Evolutionary conservation across 2,888 invertebrate species (phyloP).

Genomic region (Epinotia brunnichana): DNA sequence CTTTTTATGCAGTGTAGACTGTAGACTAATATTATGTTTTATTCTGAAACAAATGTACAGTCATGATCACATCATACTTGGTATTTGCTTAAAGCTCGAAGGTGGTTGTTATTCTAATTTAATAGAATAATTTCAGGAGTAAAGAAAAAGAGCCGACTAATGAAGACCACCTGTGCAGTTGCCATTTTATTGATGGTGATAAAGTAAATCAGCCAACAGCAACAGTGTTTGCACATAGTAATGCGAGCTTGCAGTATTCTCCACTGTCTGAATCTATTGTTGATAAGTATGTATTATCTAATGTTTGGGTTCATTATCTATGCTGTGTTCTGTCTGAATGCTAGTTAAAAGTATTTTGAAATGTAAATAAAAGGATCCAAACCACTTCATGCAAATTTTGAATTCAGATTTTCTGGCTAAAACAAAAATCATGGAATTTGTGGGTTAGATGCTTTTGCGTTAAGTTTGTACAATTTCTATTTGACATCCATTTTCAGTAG

Average conservation of each 20-base stretch:
- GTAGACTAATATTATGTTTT: background rate
- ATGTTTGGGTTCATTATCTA: background rate
- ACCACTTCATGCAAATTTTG: background rate
- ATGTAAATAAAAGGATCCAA: background rate
- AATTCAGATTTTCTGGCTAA: no score
- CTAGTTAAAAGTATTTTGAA: background rate
- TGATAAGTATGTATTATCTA: conserved; percentile 20
- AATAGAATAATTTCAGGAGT: conserved; percentile 5
- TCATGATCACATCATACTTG: background rate
- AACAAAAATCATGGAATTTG: background rate
- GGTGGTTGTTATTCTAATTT: background rate
- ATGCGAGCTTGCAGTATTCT: conserved; percentile 43
- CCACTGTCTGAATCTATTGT: conserved; percentile 1
- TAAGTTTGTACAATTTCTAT: no score
- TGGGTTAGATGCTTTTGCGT: background rate
- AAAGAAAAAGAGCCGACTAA: conserved; percentile 17
- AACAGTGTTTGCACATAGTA: conserved; percentile 18
- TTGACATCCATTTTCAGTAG: background rate
- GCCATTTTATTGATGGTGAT: conserved; percentile 31
- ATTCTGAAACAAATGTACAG: background rate
- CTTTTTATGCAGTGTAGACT: background rate
- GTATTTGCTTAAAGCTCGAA: background rate
- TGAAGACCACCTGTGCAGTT: conserved; percentile 26
- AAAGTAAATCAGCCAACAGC: conserved; percentile 28
- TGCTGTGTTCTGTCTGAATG: background rate